A percentile compares a stretch with the other conserved stretches of the same genome.
Conservation (phyloP, 2,888 invertebrate genomes). For the Drosophila peninsularis region DNA sequence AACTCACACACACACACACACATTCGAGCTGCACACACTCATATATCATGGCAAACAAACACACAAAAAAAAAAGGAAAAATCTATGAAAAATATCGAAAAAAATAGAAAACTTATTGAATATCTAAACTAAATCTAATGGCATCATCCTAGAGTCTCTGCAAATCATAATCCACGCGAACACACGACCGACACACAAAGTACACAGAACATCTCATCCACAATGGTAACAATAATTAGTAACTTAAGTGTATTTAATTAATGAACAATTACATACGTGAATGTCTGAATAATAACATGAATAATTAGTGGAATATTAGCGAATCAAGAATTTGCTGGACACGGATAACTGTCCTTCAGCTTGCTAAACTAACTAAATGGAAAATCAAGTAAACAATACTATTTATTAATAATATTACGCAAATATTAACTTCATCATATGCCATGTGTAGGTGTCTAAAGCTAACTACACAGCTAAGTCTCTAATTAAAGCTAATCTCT, state of each 20-base stretch:
- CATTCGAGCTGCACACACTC: slow-evolving; percentile 54
- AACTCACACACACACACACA: neutral
- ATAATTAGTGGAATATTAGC: slow-evolving; percentile 46
- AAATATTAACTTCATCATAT: slow-evolving; percentile 15
- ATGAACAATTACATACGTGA: slow-evolving; percentile 55
- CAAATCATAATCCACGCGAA: slow-evolving; percentile 56
- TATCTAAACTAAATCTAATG: slow-evolving; percentile 44
- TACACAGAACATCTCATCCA: slow-evolving; percentile 81
- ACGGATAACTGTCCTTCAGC: slow-evolving; percentile 7
- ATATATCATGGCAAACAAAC: slow-evolving; percentile 65
- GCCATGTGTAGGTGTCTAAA: slow-evolving; percentile 49
- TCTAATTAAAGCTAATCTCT: slow-evolving; percentile 11
- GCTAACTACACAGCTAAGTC: slow-evolving; percentile 5
- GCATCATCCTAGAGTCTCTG: slow-evolving; percentile 37
- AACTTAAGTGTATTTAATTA: slow-evolving; percentile 79
- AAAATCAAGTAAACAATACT: slow-evolving; percentile 26
- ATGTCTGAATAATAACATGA: slow-evolving; percentile 64
- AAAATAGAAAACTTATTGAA: slow-evolving; percentile 17
- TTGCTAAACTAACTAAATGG: slow-evolving; percentile 15
- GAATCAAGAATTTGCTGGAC: slow-evolving; percentile 18
- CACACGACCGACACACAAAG: slow-evolving; percentile 43
- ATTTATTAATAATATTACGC: slow-evolving; percentile 23
- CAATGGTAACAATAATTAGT: slow-evolving; percentile 85
- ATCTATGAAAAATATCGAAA: slow-evolving; percentile 19
- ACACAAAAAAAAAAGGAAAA: slow-evolving; percentile 30